Evolutionary conservation across 1,140 invertebrate genomes (phyloP).

Genomic region (Camponotus vicinus): DNA sequence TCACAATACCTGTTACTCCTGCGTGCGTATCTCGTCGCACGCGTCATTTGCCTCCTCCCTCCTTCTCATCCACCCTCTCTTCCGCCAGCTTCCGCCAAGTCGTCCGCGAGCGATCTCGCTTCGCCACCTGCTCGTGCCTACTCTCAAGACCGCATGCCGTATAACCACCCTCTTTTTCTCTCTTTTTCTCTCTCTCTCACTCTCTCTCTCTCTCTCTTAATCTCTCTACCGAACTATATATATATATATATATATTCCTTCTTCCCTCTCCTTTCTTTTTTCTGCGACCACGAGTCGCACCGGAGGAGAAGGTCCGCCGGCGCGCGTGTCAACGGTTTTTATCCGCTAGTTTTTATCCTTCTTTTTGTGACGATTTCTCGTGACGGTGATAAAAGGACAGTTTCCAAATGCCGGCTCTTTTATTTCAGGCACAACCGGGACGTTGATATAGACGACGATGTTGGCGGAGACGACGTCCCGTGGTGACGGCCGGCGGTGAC

Average conservation of each 20-base stretch:
- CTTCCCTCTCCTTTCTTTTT: neutral
- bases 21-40: constrained; percentile 43
- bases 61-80: constrained; percentile 16
- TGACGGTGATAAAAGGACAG: neutral
- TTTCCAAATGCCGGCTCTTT: neutral
- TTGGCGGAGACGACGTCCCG: constrained; percentile 57
- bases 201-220: neutral
- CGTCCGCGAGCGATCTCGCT: constrained; percentile 43
- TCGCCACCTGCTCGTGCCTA: constrained; percentile 70
- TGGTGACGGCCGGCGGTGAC: constrained; percentile 46
- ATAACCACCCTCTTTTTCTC: constrained; percentile 26
- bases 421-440: constrained; percentile 11
- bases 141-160: constrained; percentile 54
- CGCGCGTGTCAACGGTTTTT: constrained; percentile 2
- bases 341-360: neutral
- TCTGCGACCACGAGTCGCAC: neutral
- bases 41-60: constrained; percentile 16
- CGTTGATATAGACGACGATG: constrained; percentile 8
- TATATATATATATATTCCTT: no score
- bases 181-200: neutral
- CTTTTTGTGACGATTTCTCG: neutral
- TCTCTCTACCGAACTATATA: no score
- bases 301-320: neutral
- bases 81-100: constrained; percentile 23
- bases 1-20: constrained; percentile 69